Conservation (phyloP, 2,797 vertebrate species). For the Staurois parvus region DNA sequence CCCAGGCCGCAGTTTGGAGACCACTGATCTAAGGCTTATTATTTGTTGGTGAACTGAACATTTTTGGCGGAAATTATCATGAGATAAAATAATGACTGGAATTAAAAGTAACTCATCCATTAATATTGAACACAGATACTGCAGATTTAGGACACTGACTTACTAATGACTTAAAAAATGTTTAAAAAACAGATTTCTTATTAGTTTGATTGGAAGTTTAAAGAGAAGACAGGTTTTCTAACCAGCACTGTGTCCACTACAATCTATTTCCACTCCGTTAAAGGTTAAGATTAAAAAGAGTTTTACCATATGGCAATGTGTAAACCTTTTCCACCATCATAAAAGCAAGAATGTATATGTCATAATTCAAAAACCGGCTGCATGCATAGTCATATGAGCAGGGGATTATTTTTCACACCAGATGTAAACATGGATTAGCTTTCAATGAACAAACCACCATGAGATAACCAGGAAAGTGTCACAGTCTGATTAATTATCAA, state of each 20-base stretch:
- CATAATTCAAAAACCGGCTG: not conserved
- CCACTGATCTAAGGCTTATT: too few species aligned
- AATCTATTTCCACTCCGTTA: slow-evolving; percentile 39
- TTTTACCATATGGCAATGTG: slow-evolving; percentile 1
- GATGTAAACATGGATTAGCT: slow-evolving; percentile 10
- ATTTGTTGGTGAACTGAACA: too few species aligned
- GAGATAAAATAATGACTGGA: too few species aligned
- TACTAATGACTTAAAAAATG: too few species aligned
- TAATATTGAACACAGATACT: too few species aligned
- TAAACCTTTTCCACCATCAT: slow-evolving; percentile 26
- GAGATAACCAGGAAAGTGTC: not conserved
- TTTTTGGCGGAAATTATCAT: too few species aligned
- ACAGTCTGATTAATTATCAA: not conserved
- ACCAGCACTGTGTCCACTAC: slow-evolving; percentile 57
- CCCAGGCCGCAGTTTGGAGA: too few species aligned
- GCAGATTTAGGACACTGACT: too few species aligned
- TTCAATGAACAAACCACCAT: not conserved
- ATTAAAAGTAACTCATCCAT: too few species aligned
- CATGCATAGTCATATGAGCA: slow-evolving; percentile 15
- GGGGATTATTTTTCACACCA: slow-evolving; percentile 22
- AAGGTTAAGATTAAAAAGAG: slow-evolving; percentile 28
- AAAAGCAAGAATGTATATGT: slow-evolving; percentile 26
- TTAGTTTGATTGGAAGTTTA: not conserved
- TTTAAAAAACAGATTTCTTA: too few species aligned
- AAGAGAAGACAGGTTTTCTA: not conserved